A percentile compares a stretch with the other conserved stretches of the same genome.
Conservation (phyloP, 2,797 vertebrate genomes). For the Loriculus beryllinus region DNA sequence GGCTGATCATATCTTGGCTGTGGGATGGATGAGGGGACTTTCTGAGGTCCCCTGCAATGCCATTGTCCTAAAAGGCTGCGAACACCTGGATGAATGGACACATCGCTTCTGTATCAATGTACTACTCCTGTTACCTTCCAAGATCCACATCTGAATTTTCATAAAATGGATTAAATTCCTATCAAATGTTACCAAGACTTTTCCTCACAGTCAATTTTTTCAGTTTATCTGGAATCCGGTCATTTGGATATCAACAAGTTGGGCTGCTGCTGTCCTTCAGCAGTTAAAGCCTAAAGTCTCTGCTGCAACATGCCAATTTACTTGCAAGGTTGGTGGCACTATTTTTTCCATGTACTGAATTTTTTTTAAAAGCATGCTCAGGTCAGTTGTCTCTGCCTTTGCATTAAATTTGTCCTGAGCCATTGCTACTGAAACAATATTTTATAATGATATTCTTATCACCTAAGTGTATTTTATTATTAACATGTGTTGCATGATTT, state of each 20-base stretch:
- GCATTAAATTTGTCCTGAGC: slow-evolving; percentile 93
- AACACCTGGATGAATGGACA: neutral
- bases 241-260: slow-evolving; percentile 84
- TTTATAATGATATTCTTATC: slow-evolving; percentile 95
- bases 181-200: slow-evolving; percentile 77
- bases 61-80: neutral
- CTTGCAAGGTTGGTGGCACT: slow-evolving; percentile 94
- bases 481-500: slow-evolving; percentile 76
- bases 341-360: slow-evolving; percentile 86
- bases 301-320: slow-evolving; percentile 84
- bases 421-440: slow-evolving; percentile 89
- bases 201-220: slow-evolving; percentile 77
- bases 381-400: slow-evolving; percentile 95
- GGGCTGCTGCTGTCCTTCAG: slow-evolving; percentile 80
- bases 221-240: slow-evolving; percentile 85
- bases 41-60: neutral
- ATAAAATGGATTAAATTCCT: slow-evolving; percentile 33
- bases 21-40: neutral
- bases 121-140: neutral
- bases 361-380: slow-evolving; percentile 82
- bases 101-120: neutral
- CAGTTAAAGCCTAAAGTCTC: slow-evolving; percentile 80
- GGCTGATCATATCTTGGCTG: neutral
- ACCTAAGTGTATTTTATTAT: slow-evolving; percentile 54
- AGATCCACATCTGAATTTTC: slow-evolving; percentile 50